These are phyloP conservation scores for Ailurus styani DNA, from an alignment of 2,113 vertebrate genomes.

Conservation along the genomic window DNA sequence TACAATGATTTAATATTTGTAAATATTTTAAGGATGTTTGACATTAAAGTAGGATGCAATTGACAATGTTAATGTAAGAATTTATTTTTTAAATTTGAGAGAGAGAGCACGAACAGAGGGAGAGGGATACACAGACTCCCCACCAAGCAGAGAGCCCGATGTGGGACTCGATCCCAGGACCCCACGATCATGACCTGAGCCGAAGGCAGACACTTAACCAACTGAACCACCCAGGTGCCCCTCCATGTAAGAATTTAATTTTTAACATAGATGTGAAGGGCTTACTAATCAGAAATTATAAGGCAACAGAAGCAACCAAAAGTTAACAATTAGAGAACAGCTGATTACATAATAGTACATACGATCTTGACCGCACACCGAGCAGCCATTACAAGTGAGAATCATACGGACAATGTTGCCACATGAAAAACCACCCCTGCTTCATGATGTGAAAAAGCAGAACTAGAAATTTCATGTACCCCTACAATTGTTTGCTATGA, in stretches of 20 bases:
- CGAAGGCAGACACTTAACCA: no score
- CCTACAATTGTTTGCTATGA: neutral
- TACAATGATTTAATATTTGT: neutral
- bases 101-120: no score
- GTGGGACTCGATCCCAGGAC: no score
- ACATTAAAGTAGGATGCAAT: neutral
- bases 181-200: no score
- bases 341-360: neutral
- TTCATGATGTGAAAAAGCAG: neutral
- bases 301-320: neutral
- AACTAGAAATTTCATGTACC: neutral
- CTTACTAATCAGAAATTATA: slow-evolving; percentile 11
- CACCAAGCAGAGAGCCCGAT: no score
- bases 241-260: neutral
- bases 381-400: neutral
- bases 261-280: neutral
- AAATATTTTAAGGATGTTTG: neutral
- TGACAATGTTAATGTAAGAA: no score
- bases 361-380: neutral
- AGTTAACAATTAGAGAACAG: neutral
- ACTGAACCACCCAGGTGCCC: no score
- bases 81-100: neutral
- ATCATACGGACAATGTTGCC: neutral
- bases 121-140: no score
- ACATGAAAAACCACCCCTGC: neutral